phyloP scores from a whole-genome alignment of 2,797 vertebrate species.

The Lophius americanus region DNA sequence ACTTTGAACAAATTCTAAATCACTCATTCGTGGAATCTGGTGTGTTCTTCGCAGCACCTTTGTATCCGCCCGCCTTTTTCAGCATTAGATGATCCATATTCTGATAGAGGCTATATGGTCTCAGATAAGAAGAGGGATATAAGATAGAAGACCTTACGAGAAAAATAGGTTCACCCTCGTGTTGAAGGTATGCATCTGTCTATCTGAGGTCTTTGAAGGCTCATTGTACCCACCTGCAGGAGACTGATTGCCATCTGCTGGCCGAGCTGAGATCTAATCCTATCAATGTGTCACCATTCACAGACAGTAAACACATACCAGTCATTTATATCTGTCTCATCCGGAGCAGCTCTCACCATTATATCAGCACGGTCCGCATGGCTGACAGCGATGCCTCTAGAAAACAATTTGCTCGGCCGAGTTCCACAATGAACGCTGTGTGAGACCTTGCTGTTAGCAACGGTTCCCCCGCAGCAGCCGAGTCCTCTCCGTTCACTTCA shows the following conservation, averaged over 20 bases:
- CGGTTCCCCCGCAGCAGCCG: not conserved
- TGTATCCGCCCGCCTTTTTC: not conserved
- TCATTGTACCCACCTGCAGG: slow-evolving; percentile 36
- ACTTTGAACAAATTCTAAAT: not conserved
- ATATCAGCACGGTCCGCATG: slow-evolving; percentile 1
- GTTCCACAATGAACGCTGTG: slow-evolving; percentile 6
- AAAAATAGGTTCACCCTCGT: not conserved
- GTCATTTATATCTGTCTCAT: not conserved
- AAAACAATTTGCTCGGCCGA: slow-evolving; percentile 21
- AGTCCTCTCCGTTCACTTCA: not conserved
- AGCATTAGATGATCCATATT: too few relatives aligned
- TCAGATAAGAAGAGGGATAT: not conserved
- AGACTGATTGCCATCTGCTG: slow-evolving; percentile 75
- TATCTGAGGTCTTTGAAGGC: slow-evolving; percentile 6
- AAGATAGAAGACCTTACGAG: too few relatives aligned
- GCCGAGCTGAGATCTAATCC: slow-evolving; percentile 40
- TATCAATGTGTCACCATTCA: slow-evolving; percentile 20
- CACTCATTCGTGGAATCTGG: not conserved
- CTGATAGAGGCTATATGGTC: not conserved
- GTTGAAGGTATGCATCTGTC: slow-evolving; percentile 1
- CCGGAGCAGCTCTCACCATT: slow-evolving; percentile 8
- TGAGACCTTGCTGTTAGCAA: slow-evolving; percentile 9
- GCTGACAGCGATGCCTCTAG: not conserved
- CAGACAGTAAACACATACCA: not conserved
- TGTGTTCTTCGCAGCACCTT: not conserved